Evolutionary conservation across 2,888 invertebrate species (phyloP).

Genomic region (Linnaemya vulpina): DNA sequence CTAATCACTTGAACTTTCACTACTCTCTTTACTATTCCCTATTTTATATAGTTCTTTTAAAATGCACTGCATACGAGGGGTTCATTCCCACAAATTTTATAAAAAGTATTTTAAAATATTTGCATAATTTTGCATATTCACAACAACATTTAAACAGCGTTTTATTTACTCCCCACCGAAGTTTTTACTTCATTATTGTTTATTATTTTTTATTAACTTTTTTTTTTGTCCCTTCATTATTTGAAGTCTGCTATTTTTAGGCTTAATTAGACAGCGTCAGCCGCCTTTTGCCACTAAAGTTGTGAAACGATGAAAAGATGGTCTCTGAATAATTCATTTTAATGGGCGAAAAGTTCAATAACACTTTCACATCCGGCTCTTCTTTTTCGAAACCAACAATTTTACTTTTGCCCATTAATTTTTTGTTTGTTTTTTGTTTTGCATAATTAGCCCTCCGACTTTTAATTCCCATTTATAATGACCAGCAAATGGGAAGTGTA

Average conservation of each 20-base stretch:
- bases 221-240: neutral
- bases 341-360: neutral
- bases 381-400: neutral
- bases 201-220: too few relatives aligned
- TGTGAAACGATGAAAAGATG: neutral
- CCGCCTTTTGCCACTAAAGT: neutral
- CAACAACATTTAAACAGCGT: too few relatives aligned
- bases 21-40: too few relatives aligned
- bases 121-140: too few relatives aligned
- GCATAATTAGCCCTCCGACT: constrained; percentile 36
- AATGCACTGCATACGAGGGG: too few relatives aligned
- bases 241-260: neutral
- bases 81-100: too few relatives aligned
- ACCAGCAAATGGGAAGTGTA: constrained; percentile 21
- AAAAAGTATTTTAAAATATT: too few relatives aligned
- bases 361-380: too few relatives aligned
- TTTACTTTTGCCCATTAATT: neutral
- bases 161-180: too few relatives aligned
- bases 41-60: too few relatives aligned
- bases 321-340: constrained; percentile 31
- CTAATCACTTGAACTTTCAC: too few relatives aligned
- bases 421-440: neutral
- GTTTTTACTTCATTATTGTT: too few relatives aligned
- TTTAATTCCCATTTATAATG: constrained; percentile 18
- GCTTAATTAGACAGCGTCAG: neutral